Conservation (phyloP, 2,113 vertebrate species). For the Rhagologus leucostigma region DNA sequence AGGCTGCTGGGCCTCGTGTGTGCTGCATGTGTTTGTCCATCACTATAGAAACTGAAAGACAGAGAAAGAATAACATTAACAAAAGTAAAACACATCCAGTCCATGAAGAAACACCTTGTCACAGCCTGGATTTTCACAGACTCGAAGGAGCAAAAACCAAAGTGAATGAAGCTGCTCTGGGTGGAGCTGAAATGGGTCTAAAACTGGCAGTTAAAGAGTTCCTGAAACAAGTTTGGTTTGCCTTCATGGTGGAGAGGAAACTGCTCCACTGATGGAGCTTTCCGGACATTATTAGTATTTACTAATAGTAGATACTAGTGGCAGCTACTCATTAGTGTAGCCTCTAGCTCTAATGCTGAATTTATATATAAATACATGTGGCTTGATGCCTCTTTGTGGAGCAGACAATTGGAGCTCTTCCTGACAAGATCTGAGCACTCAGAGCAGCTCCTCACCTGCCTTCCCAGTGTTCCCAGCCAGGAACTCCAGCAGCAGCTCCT, state of each 20-base stretch:
- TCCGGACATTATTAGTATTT: background rate
- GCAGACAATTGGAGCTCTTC: background rate
- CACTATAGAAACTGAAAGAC: constrained; percentile 53
- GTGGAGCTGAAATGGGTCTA: background rate
- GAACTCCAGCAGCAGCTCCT: background rate
- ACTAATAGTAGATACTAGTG: background rate
- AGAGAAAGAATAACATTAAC: background rate
- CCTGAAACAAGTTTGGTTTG: background rate
- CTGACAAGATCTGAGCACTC: background rate
- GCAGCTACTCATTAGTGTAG: background rate
- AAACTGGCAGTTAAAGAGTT: background rate
- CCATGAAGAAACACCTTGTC: background rate
- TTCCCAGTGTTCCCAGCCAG: background rate
- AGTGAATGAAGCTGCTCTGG: background rate
- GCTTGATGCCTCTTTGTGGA: background rate
- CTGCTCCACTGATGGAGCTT: background rate
- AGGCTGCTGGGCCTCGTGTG: background rate
- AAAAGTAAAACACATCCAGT: background rate
- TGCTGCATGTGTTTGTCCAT: background rate
- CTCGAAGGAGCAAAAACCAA: background rate
- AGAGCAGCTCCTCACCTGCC: background rate
- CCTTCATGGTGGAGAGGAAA: too few relatives aligned
- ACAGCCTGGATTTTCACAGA: background rate
- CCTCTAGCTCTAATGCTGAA: background rate
- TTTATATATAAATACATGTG: background rate